A percentile compares a stretch with the other conserved stretches of the same genome.
Evolutionary conservation across 2,888 invertebrate genomes (phyloP).

Genomic region (Eremobia ochroleuca): DNA sequence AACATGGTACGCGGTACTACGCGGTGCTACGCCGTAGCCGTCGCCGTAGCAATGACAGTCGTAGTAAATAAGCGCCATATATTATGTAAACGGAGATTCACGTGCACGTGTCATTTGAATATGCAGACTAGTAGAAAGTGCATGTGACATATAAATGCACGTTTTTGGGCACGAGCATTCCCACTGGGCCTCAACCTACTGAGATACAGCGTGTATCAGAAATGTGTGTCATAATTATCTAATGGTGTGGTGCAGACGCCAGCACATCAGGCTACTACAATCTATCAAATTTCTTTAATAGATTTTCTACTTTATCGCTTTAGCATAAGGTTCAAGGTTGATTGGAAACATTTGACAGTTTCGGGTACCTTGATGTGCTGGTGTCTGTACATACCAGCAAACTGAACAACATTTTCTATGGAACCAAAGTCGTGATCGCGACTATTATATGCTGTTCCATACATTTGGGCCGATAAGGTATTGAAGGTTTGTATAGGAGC

Average conservation of each 20-base stretch:
- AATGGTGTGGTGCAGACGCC: background rate
- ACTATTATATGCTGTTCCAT: background rate
- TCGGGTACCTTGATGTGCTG: no score
- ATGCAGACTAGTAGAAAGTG: background rate
- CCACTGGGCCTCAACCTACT: background rate
- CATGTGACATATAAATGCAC: constrained; percentile 12
- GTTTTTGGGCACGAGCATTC: constrained; percentile 2
- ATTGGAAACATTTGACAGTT: no score
- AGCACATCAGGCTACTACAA: no score
- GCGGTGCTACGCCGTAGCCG: constrained; percentile 33
- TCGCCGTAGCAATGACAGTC: constrained; percentile 1
- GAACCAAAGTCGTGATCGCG: background rate
- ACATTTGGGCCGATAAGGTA: no score
- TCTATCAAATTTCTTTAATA: no score
- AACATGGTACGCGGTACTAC: background rate
- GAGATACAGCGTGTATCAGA: no score
- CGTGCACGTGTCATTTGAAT: background rate
- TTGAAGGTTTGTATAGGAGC: no score
- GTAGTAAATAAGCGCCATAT: background rate
- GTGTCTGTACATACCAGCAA: background rate
- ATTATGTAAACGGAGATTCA: constrained; percentile 1
- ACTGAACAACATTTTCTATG: background rate
- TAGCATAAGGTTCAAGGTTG: no score
- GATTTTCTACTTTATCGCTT: no score
- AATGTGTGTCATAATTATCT: background rate